A percentile compares a stretch with the other conserved stretches of the same genome.
Evolutionary conservation across 2,888 invertebrate genomes (phyloP).

Genomic region (Pemphredon lugubris): DNA sequence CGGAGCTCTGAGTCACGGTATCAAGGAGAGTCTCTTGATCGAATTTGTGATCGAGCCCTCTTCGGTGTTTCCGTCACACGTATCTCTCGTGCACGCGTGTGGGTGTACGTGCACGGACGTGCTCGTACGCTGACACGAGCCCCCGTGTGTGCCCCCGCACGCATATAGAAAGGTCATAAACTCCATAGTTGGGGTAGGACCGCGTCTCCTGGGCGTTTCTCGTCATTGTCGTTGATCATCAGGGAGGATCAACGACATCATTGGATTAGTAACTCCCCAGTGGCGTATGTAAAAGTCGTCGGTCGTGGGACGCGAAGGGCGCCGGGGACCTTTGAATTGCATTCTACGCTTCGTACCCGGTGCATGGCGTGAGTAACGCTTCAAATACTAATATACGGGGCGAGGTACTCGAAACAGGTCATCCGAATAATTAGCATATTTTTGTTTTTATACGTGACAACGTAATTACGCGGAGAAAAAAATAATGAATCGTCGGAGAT

Average conservation of each 20-base stretch:
- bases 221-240: slow-evolving; percentile 57
- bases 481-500: too few relatives aligned
- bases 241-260: slow-evolving; percentile 50
- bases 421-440: too few relatives aligned
- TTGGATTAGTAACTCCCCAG: slow-evolving; percentile 47
- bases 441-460: too few relatives aligned
- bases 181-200: slow-evolving; percentile 41
- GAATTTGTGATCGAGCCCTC: slow-evolving; percentile 32
- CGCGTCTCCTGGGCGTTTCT: slow-evolving; percentile 48
- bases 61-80: slow-evolving; percentile 11
- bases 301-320: slow-evolving; percentile 12
- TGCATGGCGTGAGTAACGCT: background rate
- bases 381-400: too few relatives aligned
- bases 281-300: slow-evolving; percentile 26
- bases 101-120: too few relatives aligned
- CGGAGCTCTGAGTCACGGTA: slow-evolving; percentile 37
- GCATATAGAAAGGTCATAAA: slow-evolving; percentile 19
- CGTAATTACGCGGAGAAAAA: too few relatives aligned
- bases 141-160: background rate
- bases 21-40: slow-evolving; percentile 30
- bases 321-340: slow-evolving; percentile 8
- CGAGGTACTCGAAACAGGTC: too few relatives aligned
- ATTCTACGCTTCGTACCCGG: slow-evolving; percentile 4
- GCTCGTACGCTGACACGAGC: background rate
- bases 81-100: background rate